Evolutionary conservation across 2,888 invertebrate genomes (phyloP), one percentile per base, ranked within the genome.

Genomic region (Beris chalybata): DNA sequence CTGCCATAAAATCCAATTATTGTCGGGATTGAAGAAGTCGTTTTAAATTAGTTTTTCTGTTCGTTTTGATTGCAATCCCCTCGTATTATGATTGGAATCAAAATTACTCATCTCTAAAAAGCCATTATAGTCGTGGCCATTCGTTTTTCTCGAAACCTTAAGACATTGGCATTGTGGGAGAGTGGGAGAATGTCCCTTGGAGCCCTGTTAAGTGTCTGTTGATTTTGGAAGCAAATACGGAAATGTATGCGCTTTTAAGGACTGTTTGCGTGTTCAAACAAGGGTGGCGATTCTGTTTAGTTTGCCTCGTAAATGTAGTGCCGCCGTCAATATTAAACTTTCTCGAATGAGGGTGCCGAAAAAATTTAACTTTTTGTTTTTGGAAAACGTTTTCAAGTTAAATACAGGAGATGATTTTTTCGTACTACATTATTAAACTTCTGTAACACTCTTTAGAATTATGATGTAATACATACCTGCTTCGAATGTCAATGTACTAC

Each of bases 201-300:
- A 13, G 15, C 38, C 22, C 29, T 15, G 55, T 22, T 56, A 56
- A 56, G 55, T 56, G 43, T 22, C 38, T 43, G 55, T 56, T 56
- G 38, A 56, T 56, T 56, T 15, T n/a, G n/a, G 38, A 43, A 38
- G 55, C 30, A 38, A 56, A 56, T 30, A 56, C 43, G 38, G 43
- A 56, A 56, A 13, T 56, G 55, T 32, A 32, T 32, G n/a, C 12
- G 54, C n/a, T 22, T 56, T 38, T 43, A 43, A 43, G 55, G 43
- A 43, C 2, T 5, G 43, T 56, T 56, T 13, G 5, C n/a, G 43
- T 38, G 22, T n/a, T 32, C 38, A 56, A 56, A 56, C 55, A 43
- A 47, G 50, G 65, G 38, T 38, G 38, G 38, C 38, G 9, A 38
- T 9, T 38, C 9, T 5, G 38, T 38, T 38, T 9, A 38, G 38